phyloP scores from a whole-genome alignment of 2,797 vertebrate species.

The Schizopygopsis malacanthus region DNA sequence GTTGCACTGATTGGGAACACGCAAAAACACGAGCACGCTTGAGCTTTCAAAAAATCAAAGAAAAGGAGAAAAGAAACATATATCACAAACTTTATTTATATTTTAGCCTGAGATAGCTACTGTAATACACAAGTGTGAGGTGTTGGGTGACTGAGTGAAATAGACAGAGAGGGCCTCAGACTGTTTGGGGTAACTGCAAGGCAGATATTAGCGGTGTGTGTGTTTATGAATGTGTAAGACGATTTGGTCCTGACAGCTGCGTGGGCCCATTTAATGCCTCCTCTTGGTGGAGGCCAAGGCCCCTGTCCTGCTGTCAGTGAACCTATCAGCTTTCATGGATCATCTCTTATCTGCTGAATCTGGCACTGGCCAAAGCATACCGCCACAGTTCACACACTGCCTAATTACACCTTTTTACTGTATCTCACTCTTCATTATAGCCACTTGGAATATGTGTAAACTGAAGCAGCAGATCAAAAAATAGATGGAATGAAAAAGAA shows the following conservation, averaged over 20 bases:
- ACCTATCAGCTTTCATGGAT: constrained; percentile 79
- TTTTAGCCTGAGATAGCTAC: constrained; percentile 66
- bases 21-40: neutral
- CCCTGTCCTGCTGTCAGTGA: constrained; percentile 76
- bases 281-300: constrained; percentile 72
- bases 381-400: constrained; percentile 69
- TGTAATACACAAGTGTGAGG: constrained; percentile 69
- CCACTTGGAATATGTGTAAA: neutral
- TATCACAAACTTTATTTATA: constrained; percentile 66
- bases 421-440: constrained; percentile 53
- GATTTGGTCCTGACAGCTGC: constrained; percentile 76
- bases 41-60: neutral
- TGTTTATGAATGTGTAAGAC: constrained; percentile 59
- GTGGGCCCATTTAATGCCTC: constrained; percentile 74
- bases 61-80: neutral
- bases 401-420: constrained; percentile 57
- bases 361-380: constrained; percentile 77
- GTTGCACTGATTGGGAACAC: neutral
- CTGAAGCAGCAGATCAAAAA: constrained; percentile 42
- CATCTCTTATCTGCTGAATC: constrained; percentile 79
- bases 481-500: constrained; percentile 47
- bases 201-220: constrained; percentile 63
- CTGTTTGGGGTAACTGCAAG: constrained; percentile 71
- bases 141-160: constrained; percentile 67
- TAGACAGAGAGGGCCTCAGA: constrained; percentile 61